Evolutionary conservation across 2,888 invertebrate species (phyloP), one percentile per base, ranked within the genome.

Genomic region (Eupithecia dodoneata): DNA sequence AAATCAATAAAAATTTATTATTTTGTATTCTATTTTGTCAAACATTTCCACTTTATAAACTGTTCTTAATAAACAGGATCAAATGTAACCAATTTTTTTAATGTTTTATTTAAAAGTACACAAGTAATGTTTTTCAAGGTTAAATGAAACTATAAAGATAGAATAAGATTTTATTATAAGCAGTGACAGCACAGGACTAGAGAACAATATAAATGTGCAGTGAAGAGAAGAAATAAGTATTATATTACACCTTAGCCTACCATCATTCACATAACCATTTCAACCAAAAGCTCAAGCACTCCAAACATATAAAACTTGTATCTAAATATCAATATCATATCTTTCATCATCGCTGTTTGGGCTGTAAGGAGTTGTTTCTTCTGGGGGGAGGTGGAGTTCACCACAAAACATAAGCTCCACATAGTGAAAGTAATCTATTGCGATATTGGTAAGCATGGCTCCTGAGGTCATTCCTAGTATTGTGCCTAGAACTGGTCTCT

Each of bases 401-500:
- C 93, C 94, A 88, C 94, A 94, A 86, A 96, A 92, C 93, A 96
- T 95, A 7, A 93, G 90, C 84, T 97, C 97, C 52, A 97, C 94
- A 89, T 96, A 96, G 76, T 95, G 93, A 80, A 97, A 94, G 90
- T 97, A 97, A 87, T 96, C 96, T 83, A 96, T 92, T 78, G 96
- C 97, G 83, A 96, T 94, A 81, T 95, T 95, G 59, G 97, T 96
- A 47, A 97, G 92, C 80, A 96, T 96, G 71, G 96, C 91, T 76
- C 97, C 97, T 63, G 97, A 96, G 44, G 96, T 94, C n/a, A 98
- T 87, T 49, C 98, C 98, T 81, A 97, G 94, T 55, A 96, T 83
- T 49, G 97, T 96, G 82, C 97, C 96, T 44, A 97, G 84, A 6
- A 96, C 89, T 66, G 97, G 96, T 88, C 96, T 96, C 82, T 97